Evolutionary conservation across 2,113 vertebrate genomes (phyloP).

Genomic region (Typhlomys cinereus): DNA sequence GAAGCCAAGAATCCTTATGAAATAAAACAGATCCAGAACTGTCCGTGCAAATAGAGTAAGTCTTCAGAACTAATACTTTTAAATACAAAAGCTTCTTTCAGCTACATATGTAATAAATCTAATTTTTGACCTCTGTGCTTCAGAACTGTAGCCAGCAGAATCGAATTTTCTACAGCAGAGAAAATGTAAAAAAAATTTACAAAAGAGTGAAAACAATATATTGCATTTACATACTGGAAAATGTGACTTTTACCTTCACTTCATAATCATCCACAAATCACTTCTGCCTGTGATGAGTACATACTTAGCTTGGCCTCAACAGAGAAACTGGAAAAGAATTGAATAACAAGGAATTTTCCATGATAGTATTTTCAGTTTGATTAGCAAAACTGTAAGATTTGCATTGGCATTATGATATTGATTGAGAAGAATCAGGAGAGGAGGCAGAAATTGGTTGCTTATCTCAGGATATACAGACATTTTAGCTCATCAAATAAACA

Average conservation of each 20-base stretch:
- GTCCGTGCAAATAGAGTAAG: neutral
- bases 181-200: neutral
- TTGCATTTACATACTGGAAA: conserved; percentile 29
- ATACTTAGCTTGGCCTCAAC: neutral
- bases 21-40: too few species aligned
- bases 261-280: neutral
- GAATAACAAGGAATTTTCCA: too few species aligned
- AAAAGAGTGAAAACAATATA: neutral
- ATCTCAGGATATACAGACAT: neutral
- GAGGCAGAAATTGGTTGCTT: neutral
- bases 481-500: neutral
- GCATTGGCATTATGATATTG: neutral
- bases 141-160: neutral
- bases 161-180: neutral
- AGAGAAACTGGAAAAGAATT: neutral
- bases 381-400: neutral
- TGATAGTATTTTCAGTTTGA: neutral
- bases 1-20: neutral
- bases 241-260: neutral
- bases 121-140: neutral
- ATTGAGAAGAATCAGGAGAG: neutral
- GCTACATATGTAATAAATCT: neutral
- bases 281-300: neutral
- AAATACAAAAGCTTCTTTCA: neutral
- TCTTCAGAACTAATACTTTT: neutral